These are phyloP conservation scores for Chrysopa pallens DNA, from an alignment of 1,140 invertebrate genomes.

Conservation along the genomic window DNA sequence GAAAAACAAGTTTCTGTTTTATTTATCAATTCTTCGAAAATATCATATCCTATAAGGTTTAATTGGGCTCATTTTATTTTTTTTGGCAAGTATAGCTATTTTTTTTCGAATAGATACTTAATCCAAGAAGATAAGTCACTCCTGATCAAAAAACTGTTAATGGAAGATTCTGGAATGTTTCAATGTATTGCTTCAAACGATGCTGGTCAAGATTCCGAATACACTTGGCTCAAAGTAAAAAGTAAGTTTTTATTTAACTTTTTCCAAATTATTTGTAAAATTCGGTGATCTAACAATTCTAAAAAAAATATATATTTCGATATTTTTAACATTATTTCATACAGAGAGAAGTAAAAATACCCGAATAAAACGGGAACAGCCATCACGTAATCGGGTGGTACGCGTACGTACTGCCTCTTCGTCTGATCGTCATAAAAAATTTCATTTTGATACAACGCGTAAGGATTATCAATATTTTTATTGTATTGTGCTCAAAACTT, in stretches of 20 bases:
- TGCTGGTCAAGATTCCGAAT: constrained; percentile 74
- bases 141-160: constrained; percentile 60
- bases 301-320: neutral
- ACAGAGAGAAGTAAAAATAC: neutral
- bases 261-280: neutral
- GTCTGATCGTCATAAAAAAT: neutral
- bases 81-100: neutral
- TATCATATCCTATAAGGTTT: too few species aligned
- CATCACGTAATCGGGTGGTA: neutral
- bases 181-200: constrained; percentile 84
- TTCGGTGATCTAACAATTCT: neutral
- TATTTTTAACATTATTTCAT: neutral
- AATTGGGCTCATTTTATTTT: too few species aligned
- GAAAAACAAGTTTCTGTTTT: neutral
- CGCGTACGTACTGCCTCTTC: neutral
- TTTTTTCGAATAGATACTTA: constrained; percentile 31
- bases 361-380: neutral
- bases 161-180: constrained; percentile 84
- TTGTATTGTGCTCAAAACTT: neutral
- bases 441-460: constrained; percentile 1
- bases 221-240: constrained; percentile 88
- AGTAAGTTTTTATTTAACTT: constrained; percentile 49
- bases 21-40: neutral
- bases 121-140: constrained; percentile 65
- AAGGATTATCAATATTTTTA: neutral